Evolutionary conservation across 2,888 invertebrate species (phyloP).

Genomic region (Himalopsyche japonica): DNA sequence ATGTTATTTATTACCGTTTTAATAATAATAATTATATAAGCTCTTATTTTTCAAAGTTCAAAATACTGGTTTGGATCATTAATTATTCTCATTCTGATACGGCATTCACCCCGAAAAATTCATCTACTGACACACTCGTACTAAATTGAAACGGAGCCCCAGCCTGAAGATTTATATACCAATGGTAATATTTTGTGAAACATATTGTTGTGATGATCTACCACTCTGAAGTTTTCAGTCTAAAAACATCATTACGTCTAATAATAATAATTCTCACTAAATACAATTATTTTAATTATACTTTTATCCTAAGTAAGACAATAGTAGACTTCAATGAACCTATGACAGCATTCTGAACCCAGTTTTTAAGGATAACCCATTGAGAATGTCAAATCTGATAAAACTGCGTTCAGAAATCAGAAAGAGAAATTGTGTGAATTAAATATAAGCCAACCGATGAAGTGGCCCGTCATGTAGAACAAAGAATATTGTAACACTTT

Average conservation of each 20-base stretch:
- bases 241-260: background rate
- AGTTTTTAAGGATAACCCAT: background rate
- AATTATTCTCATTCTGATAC: constrained; percentile 24
- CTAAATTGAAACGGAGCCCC: background rate
- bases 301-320: background rate
- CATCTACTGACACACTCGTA: constrained; percentile 1
- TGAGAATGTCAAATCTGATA: background rate
- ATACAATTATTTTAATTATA: constrained; percentile 2
- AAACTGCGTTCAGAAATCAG: background rate
- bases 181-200: background rate
- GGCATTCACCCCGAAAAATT: constrained; percentile 17
- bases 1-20: constrained; percentile 35
- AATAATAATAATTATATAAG: constrained; percentile 33
- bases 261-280: constrained; percentile 1
- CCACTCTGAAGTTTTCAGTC: constrained; percentile 3
- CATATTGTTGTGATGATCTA: background rate
- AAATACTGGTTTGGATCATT: constrained; percentile 39
- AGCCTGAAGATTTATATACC: background rate
- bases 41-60: constrained; percentile 40
- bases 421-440: background rate
- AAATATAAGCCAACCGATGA: background rate
- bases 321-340: background rate
- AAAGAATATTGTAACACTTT: background rate
- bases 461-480: background rate
- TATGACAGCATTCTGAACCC: background rate